These are phyloP conservation scores for Centruroides vittatus DNA, from an alignment of 1,140 invertebrate species.

Conservation along the genomic window DNA sequence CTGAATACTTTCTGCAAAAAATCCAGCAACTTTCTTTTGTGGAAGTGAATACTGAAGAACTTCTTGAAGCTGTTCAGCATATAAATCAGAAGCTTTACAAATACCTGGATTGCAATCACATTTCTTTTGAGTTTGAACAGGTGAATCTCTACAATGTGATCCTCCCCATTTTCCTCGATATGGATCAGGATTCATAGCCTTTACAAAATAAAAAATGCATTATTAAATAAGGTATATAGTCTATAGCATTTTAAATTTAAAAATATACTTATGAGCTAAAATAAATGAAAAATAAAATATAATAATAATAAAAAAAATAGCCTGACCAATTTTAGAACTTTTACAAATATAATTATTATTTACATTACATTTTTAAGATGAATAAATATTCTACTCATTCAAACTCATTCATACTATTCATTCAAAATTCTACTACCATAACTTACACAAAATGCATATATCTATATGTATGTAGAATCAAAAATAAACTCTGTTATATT, in stretches of 20 bases:
- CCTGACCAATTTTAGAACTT: too few species aligned
- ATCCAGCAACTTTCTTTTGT: slow-evolving; percentile 57
- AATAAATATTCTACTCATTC: too few species aligned
- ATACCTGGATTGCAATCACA: slow-evolving; percentile 44
- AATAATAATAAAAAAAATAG: neutral
- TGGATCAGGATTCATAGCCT: slow-evolving; percentile 81
- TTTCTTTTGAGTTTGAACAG: slow-evolving; percentile 48
- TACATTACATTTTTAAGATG: too few species aligned
- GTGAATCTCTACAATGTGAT: slow-evolving; percentile 66
- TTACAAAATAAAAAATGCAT: slow-evolving; percentile 15
- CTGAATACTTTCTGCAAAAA: slow-evolving; percentile 91
- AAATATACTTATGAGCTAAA: neutral
- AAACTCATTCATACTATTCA: too few species aligned
- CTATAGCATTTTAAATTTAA: neutral
- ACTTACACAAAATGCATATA: too few species aligned
- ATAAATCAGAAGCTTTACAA: slow-evolving; percentile 60
- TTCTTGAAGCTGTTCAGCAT: slow-evolving; percentile 67
- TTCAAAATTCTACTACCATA: too few species aligned
- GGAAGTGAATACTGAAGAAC: slow-evolving; percentile 59
- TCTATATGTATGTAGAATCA: too few species aligned
- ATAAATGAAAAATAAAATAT: neutral
- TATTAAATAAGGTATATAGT: neutral
- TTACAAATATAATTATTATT: too few species aligned
- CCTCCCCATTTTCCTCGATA: slow-evolving; percentile 82
- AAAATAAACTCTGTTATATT: too few species aligned